phyloP scores from a whole-genome alignment of 2,888 invertebrate species.

The Drosophila niveifrons region DNA sequence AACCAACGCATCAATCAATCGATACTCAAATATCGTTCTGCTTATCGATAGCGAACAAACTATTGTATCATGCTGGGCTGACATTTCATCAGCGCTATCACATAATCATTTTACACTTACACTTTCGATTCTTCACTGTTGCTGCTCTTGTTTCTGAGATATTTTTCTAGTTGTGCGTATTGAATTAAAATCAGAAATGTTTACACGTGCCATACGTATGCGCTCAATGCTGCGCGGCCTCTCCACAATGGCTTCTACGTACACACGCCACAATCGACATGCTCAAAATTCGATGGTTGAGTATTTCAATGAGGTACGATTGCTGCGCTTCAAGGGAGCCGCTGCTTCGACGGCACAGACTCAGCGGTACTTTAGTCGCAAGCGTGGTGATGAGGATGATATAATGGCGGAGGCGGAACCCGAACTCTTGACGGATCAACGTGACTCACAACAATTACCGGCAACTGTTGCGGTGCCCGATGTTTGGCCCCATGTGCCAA shows the following conservation, averaged over 20 bases:
- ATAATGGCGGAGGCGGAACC: slow-evolving; percentile 46
- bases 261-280: slow-evolving; percentile 37
- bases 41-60: slow-evolving; percentile 17
- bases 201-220: slow-evolving; percentile 63
- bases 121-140: slow-evolving; percentile 34
- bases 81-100: slow-evolving; percentile 71
- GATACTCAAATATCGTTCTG: slow-evolving; percentile 20
- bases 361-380: slow-evolving; percentile 62
- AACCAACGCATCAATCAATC: background rate
- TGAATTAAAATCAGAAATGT: slow-evolving; percentile 42
- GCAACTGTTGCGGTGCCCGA: slow-evolving; percentile 97
- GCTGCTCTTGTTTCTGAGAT: slow-evolving; percentile 38
- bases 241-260: slow-evolving; percentile 41
- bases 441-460: slow-evolving; percentile 87
- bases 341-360: slow-evolving; percentile 45
- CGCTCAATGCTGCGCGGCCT: slow-evolving; percentile 63
- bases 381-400: slow-evolving; percentile 63
- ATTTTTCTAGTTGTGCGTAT: slow-evolving; percentile 32
- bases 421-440: slow-evolving; percentile 65
- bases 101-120: slow-evolving; percentile 67
- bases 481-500: slow-evolving; percentile 97
- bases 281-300: slow-evolving; percentile 51
- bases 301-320: slow-evolving; percentile 46
- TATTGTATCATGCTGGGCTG: slow-evolving; percentile 37
- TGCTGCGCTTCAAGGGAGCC: slow-evolving; percentile 40